Evolutionary conservation across 2,888 invertebrate species (phyloP).

Genomic region (Parnassius smintheus): DNA sequence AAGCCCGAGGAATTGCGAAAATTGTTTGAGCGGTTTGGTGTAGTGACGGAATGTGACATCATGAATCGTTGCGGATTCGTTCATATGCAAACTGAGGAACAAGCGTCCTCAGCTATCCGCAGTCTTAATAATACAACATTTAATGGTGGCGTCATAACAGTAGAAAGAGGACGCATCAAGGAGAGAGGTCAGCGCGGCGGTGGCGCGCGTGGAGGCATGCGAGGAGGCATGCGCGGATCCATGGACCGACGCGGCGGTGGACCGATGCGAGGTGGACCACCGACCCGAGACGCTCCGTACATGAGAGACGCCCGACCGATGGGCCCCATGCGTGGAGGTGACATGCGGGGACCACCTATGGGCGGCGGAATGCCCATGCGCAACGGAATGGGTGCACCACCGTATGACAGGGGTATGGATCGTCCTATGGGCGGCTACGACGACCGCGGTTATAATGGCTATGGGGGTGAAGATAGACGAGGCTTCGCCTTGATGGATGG

Average conservation of each 20-base stretch:
- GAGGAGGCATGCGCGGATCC: constrained; percentile 68
- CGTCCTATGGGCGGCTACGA: constrained; percentile 54
- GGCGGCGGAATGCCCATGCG: constrained; percentile 47
- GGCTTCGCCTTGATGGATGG: constrained; percentile 70
- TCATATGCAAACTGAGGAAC: constrained; percentile 91
- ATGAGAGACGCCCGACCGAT: constrained; percentile 52
- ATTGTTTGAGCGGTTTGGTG: constrained; percentile 92
- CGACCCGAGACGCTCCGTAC: constrained; percentile 47
- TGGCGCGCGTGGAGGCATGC: constrained; percentile 66
- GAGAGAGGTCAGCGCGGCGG: constrained; percentile 82
- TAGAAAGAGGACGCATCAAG: constrained; percentile 91
- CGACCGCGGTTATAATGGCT: constrained; percentile 67
- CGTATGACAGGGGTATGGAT: constrained; percentile 51
- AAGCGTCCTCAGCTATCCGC: constrained; percentile 90
- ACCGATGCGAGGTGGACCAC: constrained; percentile 55
- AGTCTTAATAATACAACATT: constrained; percentile 90
- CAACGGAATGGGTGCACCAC: constrained; percentile 72
- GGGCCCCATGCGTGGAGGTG: constrained; percentile 57
- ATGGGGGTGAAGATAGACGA: constrained; percentile 70
- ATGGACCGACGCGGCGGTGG: constrained; percentile 62
- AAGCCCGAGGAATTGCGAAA: constrained; percentile 90
- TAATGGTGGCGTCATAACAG: constrained; percentile 91
- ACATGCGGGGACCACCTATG: constrained; percentile 66
- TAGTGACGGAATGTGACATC: constrained; percentile 96
- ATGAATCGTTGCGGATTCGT: constrained; percentile 97